A percentile compares a stretch with the other conserved stretches of the same genome.
Conservation (phyloP, 2,113 vertebrate species). For the Lasiurus cinereus region DNA sequence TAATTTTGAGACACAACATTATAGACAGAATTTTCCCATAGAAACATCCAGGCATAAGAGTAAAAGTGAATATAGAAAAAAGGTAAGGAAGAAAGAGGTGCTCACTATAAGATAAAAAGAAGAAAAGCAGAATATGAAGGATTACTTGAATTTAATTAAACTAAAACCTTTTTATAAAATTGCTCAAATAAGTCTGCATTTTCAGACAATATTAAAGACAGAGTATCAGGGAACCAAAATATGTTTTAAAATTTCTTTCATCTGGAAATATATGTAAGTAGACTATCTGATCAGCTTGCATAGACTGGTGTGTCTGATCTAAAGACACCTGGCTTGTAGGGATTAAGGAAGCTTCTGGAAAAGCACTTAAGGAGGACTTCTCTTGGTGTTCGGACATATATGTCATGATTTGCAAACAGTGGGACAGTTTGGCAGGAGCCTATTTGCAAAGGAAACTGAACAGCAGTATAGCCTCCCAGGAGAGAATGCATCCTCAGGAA, state of each 20-base stretch:
- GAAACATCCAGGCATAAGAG: not conserved
- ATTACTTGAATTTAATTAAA: not conserved
- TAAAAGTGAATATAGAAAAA: slow-evolving; percentile 2
- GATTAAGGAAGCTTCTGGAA: not conserved
- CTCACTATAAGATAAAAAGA: not conserved
- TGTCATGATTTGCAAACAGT: not conserved
- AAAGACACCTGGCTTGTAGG: slow-evolving; percentile 9
- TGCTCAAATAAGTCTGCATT: not conserved
- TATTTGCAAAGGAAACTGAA: not conserved
- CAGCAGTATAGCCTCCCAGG: not conserved
- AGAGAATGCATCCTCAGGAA: not conserved
- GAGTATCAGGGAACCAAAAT: not conserved
- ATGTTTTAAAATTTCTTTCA: not conserved
- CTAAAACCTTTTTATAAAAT: not conserved
- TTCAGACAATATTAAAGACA: not conserved
- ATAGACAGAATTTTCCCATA: not conserved
- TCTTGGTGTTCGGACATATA: not conserved
- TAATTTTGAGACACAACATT: slow-evolving; percentile 16
- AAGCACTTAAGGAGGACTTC: not conserved
- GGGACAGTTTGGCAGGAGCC: not conserved
- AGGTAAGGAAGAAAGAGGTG: not conserved
- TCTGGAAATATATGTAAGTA: not conserved
- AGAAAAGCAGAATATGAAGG: not conserved
- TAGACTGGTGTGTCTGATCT: not conserved
- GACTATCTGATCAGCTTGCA: not conserved